phyloP scores from a whole-genome alignment of 2,888 invertebrate genomes.

The Agrochola lota region DNA sequence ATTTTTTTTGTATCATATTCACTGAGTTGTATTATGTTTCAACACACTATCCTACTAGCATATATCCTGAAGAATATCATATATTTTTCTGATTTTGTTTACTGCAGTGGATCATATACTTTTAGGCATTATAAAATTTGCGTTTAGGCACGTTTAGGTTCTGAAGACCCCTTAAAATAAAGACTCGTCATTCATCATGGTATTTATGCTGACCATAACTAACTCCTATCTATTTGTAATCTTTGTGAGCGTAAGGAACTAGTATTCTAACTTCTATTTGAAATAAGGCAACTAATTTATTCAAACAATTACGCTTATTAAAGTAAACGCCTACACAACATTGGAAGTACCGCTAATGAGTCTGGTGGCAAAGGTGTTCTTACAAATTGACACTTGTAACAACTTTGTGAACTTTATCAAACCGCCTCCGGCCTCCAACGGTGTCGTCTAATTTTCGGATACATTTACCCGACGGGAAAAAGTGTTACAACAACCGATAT shows the following conservation, averaged over 20 bases:
- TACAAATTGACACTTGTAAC: constrained; percentile 42
- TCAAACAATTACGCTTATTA: constrained; percentile 16
- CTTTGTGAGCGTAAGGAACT: neutral
- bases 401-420: constrained; percentile 50
- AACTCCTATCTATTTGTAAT: neutral
- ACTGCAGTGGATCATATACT: too few species aligned
- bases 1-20: too few species aligned
- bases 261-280: neutral
- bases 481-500: constrained; percentile 31
- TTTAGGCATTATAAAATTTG: too few species aligned
- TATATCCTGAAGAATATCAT: too few species aligned
- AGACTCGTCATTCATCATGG: neutral
- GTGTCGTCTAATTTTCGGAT: constrained; percentile 26
- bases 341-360: constrained; percentile 22
- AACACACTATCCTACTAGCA: too few species aligned
- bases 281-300: neutral
- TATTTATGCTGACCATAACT: neutral
- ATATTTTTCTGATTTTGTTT: too few species aligned
- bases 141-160: too few species aligned
- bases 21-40: too few species aligned
- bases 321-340: constrained; percentile 4
- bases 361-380: constrained; percentile 3
- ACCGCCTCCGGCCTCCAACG: constrained; percentile 23
- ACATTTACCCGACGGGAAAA: constrained; percentile 19
- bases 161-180: neutral